Base-by-base conservation (phyloP, 2,113 vertebrate species). In the Seriola dumerili region DNA sequence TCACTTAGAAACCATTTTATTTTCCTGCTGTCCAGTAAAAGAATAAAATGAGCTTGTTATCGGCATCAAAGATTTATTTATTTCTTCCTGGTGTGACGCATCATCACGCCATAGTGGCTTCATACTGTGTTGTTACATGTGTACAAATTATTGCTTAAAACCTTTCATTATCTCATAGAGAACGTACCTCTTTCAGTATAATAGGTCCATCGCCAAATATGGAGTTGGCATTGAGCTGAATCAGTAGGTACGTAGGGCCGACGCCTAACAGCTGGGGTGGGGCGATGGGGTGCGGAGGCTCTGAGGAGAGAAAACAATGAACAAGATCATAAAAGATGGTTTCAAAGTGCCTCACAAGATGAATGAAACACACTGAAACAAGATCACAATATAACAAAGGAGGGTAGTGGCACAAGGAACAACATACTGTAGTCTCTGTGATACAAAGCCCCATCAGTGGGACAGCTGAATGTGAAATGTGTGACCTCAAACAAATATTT, bases 151-250 rank as follows among this genome's bases (percentile, higher is more conserved):
- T 34, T 25, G 40, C 48, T 72, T 8, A 7, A 61, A 69, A 54
- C 14, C 7, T 23, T 16, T 14, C 1, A 6, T 2, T 19, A 13
- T 67, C 12, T 62, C 23, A 44, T 1, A 29, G 2, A 58, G 4
- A 55, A 85, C 88, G 2, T n/a, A 92, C 93, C 91, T 99, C 98
- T 85, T 99, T 99, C 69, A 99, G 91, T 83, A 99, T 98, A 62
- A 99, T 99, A 16, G 98, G 98, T 19, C 98, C 98, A 0, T 99
- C 98, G 0, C 98, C 98, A 76, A 99, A 99, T 83, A 99, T 99
- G 0, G 98, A 99, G 92, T 99, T 99, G 12, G 98, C 97, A 4
- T 99, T 99, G 38, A 99, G 95, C 86, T 99, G 98, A 89, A 99
- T 99, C 40, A 99, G 96, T 84, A 99, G 93, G 75, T 99, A 99